These are phyloP conservation scores for Cecropterus lyciades DNA, from an alignment of 1,140 invertebrate species.

Conservation along the genomic window DNA sequence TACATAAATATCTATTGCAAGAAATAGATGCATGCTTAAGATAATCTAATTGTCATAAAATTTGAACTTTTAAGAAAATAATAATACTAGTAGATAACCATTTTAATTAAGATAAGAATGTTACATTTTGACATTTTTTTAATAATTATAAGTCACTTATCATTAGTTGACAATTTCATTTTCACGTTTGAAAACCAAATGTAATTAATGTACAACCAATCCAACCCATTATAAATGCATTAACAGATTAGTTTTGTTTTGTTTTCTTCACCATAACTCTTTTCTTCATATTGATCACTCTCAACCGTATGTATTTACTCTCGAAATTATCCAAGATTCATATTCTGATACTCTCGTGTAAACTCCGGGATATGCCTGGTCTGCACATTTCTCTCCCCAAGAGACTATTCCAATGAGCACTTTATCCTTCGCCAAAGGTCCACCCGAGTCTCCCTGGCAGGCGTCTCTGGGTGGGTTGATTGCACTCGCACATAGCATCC, in stretches of 20 bases:
- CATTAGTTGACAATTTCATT: too few relatives aligned
- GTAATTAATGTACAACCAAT: too few relatives aligned
- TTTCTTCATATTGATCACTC: constrained; percentile 5
- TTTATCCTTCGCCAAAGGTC: constrained; percentile 84
- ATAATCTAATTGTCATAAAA: too few relatives aligned
- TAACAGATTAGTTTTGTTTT: neutral
- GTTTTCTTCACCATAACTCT: neutral
- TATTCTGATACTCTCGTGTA: constrained; percentile 89
- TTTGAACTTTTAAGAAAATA: too few relatives aligned
- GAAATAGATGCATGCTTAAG: too few relatives aligned
- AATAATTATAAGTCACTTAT: too few relatives aligned
- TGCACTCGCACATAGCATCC: constrained; percentile 75
- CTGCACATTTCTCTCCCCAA: constrained; percentile 89
- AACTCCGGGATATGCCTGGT: constrained; percentile 89
- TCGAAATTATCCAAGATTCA: constrained; percentile 58
- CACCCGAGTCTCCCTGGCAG: constrained; percentile 88
- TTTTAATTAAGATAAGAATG: too few relatives aligned
- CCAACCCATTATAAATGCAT: neutral
- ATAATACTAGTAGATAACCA: too few relatives aligned
- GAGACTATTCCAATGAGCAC: constrained; percentile 87
- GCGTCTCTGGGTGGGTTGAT: constrained; percentile 80
- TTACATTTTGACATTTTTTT: too few relatives aligned
- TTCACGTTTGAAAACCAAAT: too few relatives aligned
- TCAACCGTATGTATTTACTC: constrained; percentile 7
- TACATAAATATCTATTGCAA: too few relatives aligned